Evolutionary conservation across 2,113 vertebrate genomes (phyloP).

Genomic region (Rhabdornis inornatus): DNA sequence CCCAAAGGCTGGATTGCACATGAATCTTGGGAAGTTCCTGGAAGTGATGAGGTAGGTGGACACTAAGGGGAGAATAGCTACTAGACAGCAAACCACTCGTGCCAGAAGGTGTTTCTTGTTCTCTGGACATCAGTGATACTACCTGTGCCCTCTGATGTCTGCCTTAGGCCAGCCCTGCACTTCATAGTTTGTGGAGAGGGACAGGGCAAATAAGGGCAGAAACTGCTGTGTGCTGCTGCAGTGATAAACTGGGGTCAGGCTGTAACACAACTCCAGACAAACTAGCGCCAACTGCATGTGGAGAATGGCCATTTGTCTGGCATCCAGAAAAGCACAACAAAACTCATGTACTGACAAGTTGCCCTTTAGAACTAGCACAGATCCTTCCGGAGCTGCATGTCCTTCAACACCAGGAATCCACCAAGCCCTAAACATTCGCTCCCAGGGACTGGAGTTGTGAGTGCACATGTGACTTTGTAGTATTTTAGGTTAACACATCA

Average conservation of each 20-base stretch:
- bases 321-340: neutral
- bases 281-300: neutral
- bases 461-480: neutral
- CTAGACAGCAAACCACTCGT: neutral
- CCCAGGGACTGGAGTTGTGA: neutral
- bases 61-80: neutral
- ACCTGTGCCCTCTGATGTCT: neutral
- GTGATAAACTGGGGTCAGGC: neutral
- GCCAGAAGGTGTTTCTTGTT: neutral
- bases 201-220: neutral
- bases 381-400: neutral
- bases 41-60: neutral
- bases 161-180: neutral
- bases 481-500: neutral
- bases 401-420: neutral
- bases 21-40: neutral
- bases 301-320: neutral
- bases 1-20: neutral
- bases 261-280: neutral
- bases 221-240: neutral
- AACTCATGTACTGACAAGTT: neutral
- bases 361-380: constrained; percentile 1
- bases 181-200: neutral
- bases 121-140: neutral
- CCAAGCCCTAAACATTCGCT: neutral